These are phyloP conservation scores for Centruroides vittatus DNA, from an alignment of 1,140 invertebrate species.

Conservation along the genomic window DNA sequence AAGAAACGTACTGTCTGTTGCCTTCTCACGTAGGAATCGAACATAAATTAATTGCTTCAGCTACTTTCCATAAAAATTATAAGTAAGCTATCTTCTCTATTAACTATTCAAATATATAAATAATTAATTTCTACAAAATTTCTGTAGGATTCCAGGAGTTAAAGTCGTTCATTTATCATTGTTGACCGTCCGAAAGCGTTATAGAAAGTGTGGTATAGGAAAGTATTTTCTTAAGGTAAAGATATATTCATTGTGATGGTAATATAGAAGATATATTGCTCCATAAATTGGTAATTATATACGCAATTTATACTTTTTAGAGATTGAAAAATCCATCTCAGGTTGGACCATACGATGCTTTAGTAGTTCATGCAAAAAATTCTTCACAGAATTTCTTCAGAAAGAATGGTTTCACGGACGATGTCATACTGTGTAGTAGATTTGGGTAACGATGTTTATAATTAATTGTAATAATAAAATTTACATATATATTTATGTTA, in stretches of 20 bases:
- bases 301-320: conserved; percentile 19
- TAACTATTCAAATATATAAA: too few species aligned
- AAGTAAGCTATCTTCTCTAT: conserved; percentile 18
- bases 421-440: conserved; percentile 31
- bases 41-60: conserved; percentile 27
- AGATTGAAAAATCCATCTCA: conserved; percentile 29
- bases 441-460: conserved; percentile 22
- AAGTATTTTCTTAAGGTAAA: conserved; percentile 29
- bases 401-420: conserved; percentile 31
- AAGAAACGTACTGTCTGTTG: conserved; percentile 8
- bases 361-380: conserved; percentile 32
- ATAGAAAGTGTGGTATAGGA: conserved; percentile 28
- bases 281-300: neutral
- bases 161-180: conserved; percentile 29
- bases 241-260: too few species aligned
- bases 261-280: too few species aligned
- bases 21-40: conserved; percentile 25
- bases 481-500: too few species aligned
- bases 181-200: conserved; percentile 27
- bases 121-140: too few species aligned
- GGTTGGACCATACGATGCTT: conserved; percentile 31
- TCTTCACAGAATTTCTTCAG: conserved; percentile 28
- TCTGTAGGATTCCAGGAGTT: conserved; percentile 24
- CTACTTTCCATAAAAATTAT: conserved; percentile 31
- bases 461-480: too few species aligned